Percentiles rank a stretch among this genome's conserved stretches.
phyloP scores from a whole-genome alignment of 2,888 invertebrate genomes.

The Ochropleura leucogaster region DNA sequence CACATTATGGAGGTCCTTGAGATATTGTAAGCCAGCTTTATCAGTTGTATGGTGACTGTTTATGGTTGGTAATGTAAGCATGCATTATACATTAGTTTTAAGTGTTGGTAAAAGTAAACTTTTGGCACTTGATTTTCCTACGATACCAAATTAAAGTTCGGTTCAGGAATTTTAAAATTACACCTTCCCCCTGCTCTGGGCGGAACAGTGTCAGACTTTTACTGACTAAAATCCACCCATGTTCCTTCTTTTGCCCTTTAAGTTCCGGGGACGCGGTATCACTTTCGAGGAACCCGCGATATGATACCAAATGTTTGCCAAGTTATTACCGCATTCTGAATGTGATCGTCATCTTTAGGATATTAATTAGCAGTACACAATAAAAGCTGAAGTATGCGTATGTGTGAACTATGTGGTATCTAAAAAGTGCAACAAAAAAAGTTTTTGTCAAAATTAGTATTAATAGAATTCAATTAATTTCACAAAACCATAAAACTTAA shows the following conservation, averaged over 20 bases:
- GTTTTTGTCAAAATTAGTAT: not conserved
- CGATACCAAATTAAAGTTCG: not conserved
- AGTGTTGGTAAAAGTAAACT: not conserved
- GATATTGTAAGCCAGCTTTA: constrained; percentile 14
- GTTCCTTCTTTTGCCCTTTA: no score
- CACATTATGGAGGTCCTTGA: constrained; percentile 47
- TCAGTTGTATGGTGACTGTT: constrained; percentile 4
- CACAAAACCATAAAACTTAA: not conserved
- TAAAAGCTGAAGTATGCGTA: not conserved
- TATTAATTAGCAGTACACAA: not conserved
- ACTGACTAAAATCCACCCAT: no score
- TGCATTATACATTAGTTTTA: not conserved
- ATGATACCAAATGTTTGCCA: not conserved
- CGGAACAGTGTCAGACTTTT: no score
- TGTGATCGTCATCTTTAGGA: not conserved
- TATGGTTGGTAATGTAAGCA: not conserved
- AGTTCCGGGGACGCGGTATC: no score
- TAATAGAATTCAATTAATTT: not conserved
- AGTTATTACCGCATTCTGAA: not conserved
- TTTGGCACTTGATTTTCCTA: not conserved
- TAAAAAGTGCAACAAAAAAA: not conserved
- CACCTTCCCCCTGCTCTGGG: no score
- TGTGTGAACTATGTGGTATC: not conserved
- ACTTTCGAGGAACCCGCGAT: no score
- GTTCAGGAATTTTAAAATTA: no score